phyloP scores from a whole-genome alignment of 37 sponge, comb jelly and placozoan genomes.

The Dysidea cf. avara region DNA sequence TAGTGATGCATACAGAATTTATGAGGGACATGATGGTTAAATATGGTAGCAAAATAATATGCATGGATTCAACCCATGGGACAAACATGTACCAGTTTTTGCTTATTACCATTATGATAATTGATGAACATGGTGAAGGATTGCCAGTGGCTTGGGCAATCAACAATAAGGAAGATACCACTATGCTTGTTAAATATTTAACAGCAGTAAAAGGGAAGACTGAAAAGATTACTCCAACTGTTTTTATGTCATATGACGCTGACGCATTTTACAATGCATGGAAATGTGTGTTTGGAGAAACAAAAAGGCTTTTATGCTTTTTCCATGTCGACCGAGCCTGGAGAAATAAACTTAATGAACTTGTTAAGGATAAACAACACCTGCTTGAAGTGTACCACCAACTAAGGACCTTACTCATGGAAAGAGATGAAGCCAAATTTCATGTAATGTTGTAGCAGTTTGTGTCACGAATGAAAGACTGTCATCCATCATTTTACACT shows the following conservation, averaged over 20 bases:
- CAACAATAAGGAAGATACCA: constrained; percentile 34
- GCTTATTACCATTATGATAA: constrained; percentile 41
- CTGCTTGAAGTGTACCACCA: constrained; percentile 30
- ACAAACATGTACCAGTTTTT: constrained; percentile 38
- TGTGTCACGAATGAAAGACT: neutral
- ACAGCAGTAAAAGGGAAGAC: constrained; percentile 2
- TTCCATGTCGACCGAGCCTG: constrained; percentile 69
- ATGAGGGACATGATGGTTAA: constrained; percentile 16
- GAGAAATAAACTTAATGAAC: constrained; percentile 17
- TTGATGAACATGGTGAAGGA: constrained; percentile 72
- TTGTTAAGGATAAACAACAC: neutral
- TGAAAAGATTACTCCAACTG: constrained; percentile 15
- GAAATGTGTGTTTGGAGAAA: constrained; percentile 40
- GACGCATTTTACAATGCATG: constrained; percentile 57
- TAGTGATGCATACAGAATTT: constrained; percentile 3
- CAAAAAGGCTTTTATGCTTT: constrained; percentile 40
- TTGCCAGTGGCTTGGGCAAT: constrained; percentile 51
- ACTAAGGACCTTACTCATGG: constrained; percentile 33
- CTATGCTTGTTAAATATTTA: constrained; percentile 26
- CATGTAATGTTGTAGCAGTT: constrained; percentile 10
- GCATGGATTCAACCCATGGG: constrained; percentile 43
- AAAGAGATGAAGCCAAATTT: constrained; percentile 19
- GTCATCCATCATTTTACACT: constrained; percentile 4
- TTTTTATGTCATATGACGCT: constrained; percentile 58
- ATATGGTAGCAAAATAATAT: constrained; percentile 7